Evolutionary conservation across 2,888 invertebrate genomes (phyloP), one percentile per base, ranked within the genome.

Genomic region (Aphelenchoides bicaudatus): DNA sequence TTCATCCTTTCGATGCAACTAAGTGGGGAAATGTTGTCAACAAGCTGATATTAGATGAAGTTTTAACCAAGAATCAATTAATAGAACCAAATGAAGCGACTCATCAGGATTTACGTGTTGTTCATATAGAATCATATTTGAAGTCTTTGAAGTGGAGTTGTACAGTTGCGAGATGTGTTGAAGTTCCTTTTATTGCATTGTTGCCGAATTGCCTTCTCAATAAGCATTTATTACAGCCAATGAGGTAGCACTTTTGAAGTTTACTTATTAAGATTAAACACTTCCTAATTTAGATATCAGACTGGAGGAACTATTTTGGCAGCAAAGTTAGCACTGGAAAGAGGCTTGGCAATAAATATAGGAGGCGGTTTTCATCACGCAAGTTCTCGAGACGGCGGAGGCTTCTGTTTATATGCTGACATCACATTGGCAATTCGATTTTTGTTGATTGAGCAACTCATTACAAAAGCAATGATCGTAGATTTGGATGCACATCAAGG

Each of bases 401-500:
- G 91, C 0, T 91, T 91, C 82, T 91, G 91, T 80, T 86, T 88
- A 0, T 91, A 91, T 78, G 91, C 91, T 0, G 75, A 75, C 57
- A 90, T 91, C 49, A 88, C 89, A 0, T 82, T 91, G 67, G 82
- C 89, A 8, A 84, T 91, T 43, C 83, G 84, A 58, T 86, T 86
- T 75, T 81, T 89, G 10, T 84, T 88, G 64, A 80, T 83, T 23
- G 70, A 73, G 48, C 78, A 83, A 1, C 78, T 80, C 43, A 73
- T 76, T 28, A 46, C 55, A 64, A 79, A 76, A 31, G 82, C 81
- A 46, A 88, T 91, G 88, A 90, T 91, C 72, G 85, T 91, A 5
- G 91, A 91, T 80, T 83, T 91, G 76, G 91, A 91, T 82, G 91
- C 91, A 2, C 91, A 91, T 82, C 91, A 91, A 85, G 91, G 91